Percentiles rank a stretch among this genome's conserved stretches.
These are phyloP conservation scores for Siniperca undulata DNA, from an alignment of 2,797 vertebrate species.

Conservation along the genomic window DNA sequence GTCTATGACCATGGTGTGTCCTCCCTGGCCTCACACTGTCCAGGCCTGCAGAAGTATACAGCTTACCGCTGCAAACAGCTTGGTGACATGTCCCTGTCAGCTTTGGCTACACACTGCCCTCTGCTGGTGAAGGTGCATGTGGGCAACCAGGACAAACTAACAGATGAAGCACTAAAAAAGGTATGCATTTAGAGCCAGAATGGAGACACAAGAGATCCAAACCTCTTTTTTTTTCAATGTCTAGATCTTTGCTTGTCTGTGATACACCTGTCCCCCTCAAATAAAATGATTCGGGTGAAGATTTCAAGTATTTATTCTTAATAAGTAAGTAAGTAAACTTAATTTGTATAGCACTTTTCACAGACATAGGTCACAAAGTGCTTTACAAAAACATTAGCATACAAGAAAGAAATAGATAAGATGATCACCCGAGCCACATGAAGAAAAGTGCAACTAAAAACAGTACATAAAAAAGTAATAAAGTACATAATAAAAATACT, in stretches of 20 bases:
- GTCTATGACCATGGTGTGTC: conserved; percentile 94
- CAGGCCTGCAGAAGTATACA: conserved; percentile 94
- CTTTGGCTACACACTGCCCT: conserved; percentile 93
- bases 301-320: not conserved
- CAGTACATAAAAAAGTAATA: no score
- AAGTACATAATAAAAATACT: no score
- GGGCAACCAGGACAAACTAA: conserved; percentile 98
- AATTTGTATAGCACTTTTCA: no score
- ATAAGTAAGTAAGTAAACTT: no score
- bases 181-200: conserved; percentile 74
- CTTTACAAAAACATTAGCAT: no score
- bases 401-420: no score
- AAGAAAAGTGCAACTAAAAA: no score
- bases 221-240: not conserved
- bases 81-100: conserved; percentile 92
- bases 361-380: no score
- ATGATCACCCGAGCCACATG: no score
- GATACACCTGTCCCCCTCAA: not conserved
- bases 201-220: not conserved
- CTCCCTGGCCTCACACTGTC: conserved; percentile 92
- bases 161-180: conserved; percentile 94
- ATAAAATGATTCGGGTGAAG: not conserved
- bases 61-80: conserved; percentile 98
- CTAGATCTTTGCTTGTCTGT: not conserved
- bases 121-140: conserved; percentile 97